These are phyloP conservation scores for Antheraea assamensis DNA, from an alignment of 2,888 invertebrate species.

Conservation along the genomic window DNA sequence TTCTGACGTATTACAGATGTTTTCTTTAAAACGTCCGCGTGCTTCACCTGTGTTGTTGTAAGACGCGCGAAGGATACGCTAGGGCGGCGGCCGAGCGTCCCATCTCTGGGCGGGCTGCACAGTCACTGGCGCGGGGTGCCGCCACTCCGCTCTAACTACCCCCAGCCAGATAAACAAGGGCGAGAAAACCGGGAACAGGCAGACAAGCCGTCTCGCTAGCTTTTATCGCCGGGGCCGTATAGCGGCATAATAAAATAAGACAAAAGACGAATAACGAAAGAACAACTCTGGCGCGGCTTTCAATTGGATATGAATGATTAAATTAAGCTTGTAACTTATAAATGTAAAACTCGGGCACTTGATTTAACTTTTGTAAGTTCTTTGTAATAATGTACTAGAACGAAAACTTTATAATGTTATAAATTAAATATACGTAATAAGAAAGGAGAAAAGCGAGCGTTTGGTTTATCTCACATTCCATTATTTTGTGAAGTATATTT, in stretches of 20 bases:
- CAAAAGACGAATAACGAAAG: conserved; percentile 68
- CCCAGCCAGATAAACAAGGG: conserved; percentile 77
- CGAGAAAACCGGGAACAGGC: conserved; percentile 75
- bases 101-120: conserved; percentile 66
- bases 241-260: conserved; percentile 74
- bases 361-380: conserved; percentile 14
- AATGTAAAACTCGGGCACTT: conserved; percentile 20
- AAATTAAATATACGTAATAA: conserved; percentile 6
- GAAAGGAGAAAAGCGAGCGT: background rate
- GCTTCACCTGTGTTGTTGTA: conserved; percentile 65
- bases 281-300: conserved; percentile 42
- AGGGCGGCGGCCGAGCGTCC: conserved; percentile 63
- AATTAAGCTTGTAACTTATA: conserved; percentile 38
- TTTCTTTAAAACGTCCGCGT: conserved; percentile 37
- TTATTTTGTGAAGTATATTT: background rate
- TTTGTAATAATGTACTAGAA: conserved; percentile 1
- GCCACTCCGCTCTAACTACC: conserved; percentile 66
- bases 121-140: conserved; percentile 72
- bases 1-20: conserved; percentile 45
- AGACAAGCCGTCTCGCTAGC: conserved; percentile 81
- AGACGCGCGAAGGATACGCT: conserved; percentile 52
- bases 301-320: conserved; percentile 39
- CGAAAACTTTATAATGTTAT: conserved; percentile 13
- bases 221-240: conserved; percentile 65
- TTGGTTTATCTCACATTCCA: background rate